Conservation (phyloP, 2,888 invertebrate species). For the Antheraea assamensis region DNA sequence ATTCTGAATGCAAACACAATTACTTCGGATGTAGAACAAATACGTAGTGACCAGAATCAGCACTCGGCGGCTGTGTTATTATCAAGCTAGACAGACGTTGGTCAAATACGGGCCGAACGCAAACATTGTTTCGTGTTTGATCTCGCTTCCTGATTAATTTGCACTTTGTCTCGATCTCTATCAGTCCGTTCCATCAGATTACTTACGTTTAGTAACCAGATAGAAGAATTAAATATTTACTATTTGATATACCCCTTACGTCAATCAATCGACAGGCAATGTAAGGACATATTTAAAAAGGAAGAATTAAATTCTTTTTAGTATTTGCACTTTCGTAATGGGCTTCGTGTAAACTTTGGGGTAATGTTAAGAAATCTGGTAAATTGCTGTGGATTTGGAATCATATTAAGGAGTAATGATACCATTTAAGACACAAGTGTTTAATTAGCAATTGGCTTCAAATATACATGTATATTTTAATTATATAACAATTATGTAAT, state of each 20-base stretch:
- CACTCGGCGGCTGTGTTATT: not conserved
- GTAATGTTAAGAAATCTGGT: too few species aligned
- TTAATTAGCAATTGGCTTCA: not conserved
- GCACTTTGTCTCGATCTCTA: constrained; percentile 6
- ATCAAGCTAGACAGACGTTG: not conserved
- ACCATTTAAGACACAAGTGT: too few species aligned
- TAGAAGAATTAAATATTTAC: not conserved
- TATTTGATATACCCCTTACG: not conserved
- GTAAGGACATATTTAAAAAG: not conserved
- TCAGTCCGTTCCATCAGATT: not conserved
- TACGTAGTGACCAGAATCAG: not conserved
- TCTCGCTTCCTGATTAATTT: constrained; percentile 10
- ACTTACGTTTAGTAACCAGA: not conserved
- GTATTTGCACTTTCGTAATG: not conserved
- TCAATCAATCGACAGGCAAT: not conserved
- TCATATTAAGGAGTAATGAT: too few species aligned
- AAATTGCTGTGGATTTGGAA: too few species aligned
- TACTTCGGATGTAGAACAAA: constrained; percentile 1
- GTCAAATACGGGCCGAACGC: constrained; percentile 19
- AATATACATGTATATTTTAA: not conserved
- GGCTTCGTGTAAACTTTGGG: too few species aligned
- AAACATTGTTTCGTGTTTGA: constrained; percentile 17
- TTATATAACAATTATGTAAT: not conserved
- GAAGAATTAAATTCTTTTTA: not conserved
- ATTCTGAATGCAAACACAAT: constrained; percentile 1